A percentile compares a stretch with the other conserved stretches of the same genome.
Conservation (phyloP, 2,797 vertebrate species). For the Cheirogaleus major region DNA sequence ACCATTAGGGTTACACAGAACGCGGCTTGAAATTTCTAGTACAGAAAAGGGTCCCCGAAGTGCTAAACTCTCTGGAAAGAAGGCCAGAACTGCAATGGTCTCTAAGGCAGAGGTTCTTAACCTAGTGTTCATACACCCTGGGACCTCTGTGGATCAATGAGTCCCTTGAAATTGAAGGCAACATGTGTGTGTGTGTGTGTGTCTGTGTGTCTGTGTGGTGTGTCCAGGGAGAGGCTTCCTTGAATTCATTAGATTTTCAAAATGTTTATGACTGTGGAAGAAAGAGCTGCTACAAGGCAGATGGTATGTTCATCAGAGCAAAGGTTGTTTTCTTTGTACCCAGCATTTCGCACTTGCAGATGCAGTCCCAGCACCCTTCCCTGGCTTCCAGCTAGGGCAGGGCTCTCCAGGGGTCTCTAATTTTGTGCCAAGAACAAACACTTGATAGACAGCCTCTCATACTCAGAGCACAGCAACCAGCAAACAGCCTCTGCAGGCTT, state of each 20-base stretch:
- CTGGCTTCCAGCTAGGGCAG: not conserved
- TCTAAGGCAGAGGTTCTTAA: slow-evolving; percentile 54
- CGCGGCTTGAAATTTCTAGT: slow-evolving; percentile 25
- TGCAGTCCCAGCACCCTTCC: not conserved
- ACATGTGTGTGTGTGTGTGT: not conserved
- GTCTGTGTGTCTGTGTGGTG: not conserved
- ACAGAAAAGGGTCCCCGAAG: not conserved
- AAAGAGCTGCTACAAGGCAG: not conserved
- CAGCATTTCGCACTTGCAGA: not conserved
- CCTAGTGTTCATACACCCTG: not conserved
- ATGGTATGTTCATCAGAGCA: not conserved
- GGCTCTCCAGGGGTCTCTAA: not conserved
- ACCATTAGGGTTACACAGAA: not conserved
- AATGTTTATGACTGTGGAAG: not conserved
- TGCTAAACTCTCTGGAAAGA: slow-evolving; percentile 30
- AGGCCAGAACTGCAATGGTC: slow-evolving; percentile 7
- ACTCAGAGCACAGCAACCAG: not conserved
- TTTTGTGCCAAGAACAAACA: not conserved
- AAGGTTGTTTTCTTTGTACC: not conserved
- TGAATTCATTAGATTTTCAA: not conserved
- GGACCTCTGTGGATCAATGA: slow-evolving; percentile 46
- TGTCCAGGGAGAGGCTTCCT: not conserved
- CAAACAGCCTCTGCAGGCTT: not conserved
- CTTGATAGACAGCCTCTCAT: not conserved
- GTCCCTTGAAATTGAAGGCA: not conserved